Conservation (phyloP, 2,113 vertebrate genomes). For the Menura novaehollandiae region DNA sequence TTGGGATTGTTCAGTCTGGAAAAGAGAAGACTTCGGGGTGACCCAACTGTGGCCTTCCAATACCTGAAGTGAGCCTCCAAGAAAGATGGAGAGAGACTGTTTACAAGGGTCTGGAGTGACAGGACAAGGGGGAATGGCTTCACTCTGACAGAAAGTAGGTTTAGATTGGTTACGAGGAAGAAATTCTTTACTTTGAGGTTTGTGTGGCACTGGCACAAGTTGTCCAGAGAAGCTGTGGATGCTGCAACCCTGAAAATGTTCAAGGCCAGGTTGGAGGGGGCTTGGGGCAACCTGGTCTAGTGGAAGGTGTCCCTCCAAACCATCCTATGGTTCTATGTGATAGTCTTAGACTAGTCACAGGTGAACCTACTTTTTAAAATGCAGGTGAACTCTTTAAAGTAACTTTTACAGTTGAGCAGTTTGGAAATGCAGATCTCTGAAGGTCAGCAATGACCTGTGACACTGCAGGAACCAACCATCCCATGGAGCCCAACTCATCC, state of each 20-base stretch:
- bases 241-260: neutral
- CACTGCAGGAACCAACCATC: neutral
- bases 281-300: neutral
- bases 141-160: neutral
- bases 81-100: neutral
- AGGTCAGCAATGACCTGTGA: neutral
- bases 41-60: neutral
- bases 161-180: neutral
- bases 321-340: fast-evolving
- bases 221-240: neutral
- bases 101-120: neutral
- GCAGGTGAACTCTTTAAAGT: neutral
- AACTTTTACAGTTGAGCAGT: neutral
- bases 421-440: neutral
- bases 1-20: neutral
- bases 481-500: fast-evolving
- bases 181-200: neutral
- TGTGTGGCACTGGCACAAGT: neutral
- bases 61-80: too few relatives aligned
- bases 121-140: neutral
- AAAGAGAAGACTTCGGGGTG: neutral
- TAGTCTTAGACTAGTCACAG: neutral
- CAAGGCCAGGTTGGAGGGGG: too few relatives aligned
- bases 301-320: neutral
- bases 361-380: neutral